Evolutionary conservation across 2,888 invertebrate species (phyloP).

Genomic region (Nephrotoma flavescens): DNA sequence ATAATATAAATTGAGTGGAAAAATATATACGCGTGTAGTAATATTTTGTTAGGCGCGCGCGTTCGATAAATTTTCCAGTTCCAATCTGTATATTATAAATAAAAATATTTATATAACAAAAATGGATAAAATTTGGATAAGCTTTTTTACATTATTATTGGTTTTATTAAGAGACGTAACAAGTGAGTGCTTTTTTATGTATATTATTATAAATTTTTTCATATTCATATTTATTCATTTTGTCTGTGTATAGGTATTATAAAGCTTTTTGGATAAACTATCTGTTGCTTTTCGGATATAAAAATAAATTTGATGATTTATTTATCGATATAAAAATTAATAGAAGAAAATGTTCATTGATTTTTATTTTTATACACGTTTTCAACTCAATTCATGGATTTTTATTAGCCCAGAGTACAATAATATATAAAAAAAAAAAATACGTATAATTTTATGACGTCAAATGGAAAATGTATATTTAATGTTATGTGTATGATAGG

Average conservation of each 20-base stretch:
- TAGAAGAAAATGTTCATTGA: background rate
- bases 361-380: background rate
- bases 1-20: background rate
- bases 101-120: background rate
- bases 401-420: background rate
- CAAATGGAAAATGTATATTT: background rate
- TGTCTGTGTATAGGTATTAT: background rate
- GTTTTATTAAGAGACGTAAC: background rate
- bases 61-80: background rate
- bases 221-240: background rate
- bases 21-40: background rate
- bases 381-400: background rate
- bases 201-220: background rate
- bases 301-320: background rate
- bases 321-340: background rate
- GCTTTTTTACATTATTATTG: background rate
- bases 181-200: background rate
- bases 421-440: background rate
- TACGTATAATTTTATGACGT: background rate
- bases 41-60: background rate
- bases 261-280: background rate
- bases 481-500: background rate
- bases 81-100: background rate
- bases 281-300: background rate
- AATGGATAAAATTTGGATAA: slow-evolving; percentile 3